Conservation (phyloP, 2,113 vertebrate genomes). For the Crotophaga sulcirostris region DNA sequence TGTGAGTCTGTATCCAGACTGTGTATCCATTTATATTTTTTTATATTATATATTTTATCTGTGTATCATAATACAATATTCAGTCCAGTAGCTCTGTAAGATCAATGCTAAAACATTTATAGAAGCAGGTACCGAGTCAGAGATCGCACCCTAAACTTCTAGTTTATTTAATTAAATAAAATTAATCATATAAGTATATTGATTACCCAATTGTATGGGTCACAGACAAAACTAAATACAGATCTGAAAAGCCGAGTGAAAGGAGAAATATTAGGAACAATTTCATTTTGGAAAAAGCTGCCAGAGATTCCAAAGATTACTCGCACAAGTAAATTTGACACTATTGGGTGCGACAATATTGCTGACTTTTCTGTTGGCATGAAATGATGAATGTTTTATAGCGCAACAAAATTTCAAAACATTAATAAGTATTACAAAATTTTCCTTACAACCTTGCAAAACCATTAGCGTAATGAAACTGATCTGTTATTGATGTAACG, state of each 20-base stretch:
- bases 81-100: background rate
- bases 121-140: background rate
- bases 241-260: background rate
- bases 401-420: background rate
- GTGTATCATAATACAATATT: background rate
- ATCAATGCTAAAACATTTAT: background rate
- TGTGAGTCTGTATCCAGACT: no score
- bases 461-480: background rate
- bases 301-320: background rate
- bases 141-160: background rate
- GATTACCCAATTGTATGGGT: background rate
- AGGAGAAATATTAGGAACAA: background rate
- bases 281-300: background rate
- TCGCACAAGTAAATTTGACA: background rate
- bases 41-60: no score
- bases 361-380: background rate
- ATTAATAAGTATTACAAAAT: background rate
- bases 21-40: background rate
- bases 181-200: background rate
- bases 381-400: background rate
- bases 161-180: background rate
- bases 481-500: background rate
- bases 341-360: background rate
- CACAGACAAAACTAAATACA: background rate
- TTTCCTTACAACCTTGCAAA: slow-evolving; percentile 1